Evolutionary conservation across 2,797 vertebrate species (phyloP), one percentile per base, ranked within the genome.

Genomic region (Melanotaenia maccullochi): DNA sequence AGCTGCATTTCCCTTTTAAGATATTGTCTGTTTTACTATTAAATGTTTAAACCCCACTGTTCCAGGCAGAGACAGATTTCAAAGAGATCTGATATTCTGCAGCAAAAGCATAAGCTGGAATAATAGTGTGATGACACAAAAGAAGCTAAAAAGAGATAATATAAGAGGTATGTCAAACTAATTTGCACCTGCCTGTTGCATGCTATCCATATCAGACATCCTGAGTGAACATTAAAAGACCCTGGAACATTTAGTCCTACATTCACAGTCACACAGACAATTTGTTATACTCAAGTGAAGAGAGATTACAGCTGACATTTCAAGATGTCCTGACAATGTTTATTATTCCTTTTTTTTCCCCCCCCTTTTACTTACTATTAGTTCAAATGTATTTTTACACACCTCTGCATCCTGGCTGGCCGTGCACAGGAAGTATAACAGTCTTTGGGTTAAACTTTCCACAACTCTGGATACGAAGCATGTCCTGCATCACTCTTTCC

Each of bases 11-110:
- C 25, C 33, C 55, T 20, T 76, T 65, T 35, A 24, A 51, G 63
- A 54, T 30, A 12, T 14, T 4, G 28, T 64, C 66, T 25, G 49
- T 35, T 44, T 52, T n/a, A 44, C 16, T 9, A 13, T 33, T 30
- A 64, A 36, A 51, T 55, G 24, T 67, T 72, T 78, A 36, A 69
- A 57, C 30, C 33, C 20, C 65, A 44, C 56, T 60, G 47, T 52
- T 65, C 1, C 40, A 55, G 35, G 68, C 60, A 67, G 40, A 65
- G 66, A 58, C 9, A 20, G 56, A 32, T 78, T 70, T 47, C 13
- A 71, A 60, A 74, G 42, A 56, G 55, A 4, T 2, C 32, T 35
- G 22, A 20, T 47, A 40, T 35, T 36, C 51, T 25, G 49, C 9
- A 22, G 49, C 16, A 64, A 38, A 62, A 66, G 60, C 55, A 51